Base-by-base conservation (phyloP, 2,888 invertebrate species). In the Dorcus hopei region DNA sequence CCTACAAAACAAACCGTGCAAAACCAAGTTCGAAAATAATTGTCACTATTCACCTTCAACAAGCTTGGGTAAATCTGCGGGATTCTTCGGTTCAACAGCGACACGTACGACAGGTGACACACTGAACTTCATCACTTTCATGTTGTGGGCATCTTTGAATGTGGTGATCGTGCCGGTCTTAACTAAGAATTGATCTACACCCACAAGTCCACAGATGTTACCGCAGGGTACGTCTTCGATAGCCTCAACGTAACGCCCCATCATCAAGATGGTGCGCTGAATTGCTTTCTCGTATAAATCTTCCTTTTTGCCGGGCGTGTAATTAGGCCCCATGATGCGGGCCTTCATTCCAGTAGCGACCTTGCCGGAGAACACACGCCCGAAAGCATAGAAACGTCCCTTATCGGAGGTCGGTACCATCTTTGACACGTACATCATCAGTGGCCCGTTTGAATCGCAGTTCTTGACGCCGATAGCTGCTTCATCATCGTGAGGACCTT, bases 371-470 rank as follows among this genome's bases (percentile, higher is more conserved):
- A 99, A 99, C 38, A 99, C 99, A 81, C 99, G 97, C 52, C 99
- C 99, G 80, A 99, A 99, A 61, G 99, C 99, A 81, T 97, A 99
- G 90, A 99, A 99, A 78, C 99, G 92, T 63, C 99, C 99, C 84
- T 99, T 99, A 81, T 99, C 99, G 9, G 95, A 91, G 11, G 99
- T 99, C 68, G 99, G 99, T 79, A 99, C 99, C 99, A 99, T 99
- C 83, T 99, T 99, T 51, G 97, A 97, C 68, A 99, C 87, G 87
- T 99, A 99, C 99, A 99, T 99, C 97, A 99, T 99, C 59, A 99
- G 86, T 11, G 97, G 98, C 45, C 92, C 99, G 69, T 95, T 91
- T 9, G 98, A 91, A 80, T 99, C 96, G 77, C 99, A 99, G 76
- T 77, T 91, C 88, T 91, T 93, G 72, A 92, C 88, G 80, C 92